Evolutionary conservation across 2,888 invertebrate species (phyloP).

Genomic region (Xestoiulus laeticollis): DNA sequence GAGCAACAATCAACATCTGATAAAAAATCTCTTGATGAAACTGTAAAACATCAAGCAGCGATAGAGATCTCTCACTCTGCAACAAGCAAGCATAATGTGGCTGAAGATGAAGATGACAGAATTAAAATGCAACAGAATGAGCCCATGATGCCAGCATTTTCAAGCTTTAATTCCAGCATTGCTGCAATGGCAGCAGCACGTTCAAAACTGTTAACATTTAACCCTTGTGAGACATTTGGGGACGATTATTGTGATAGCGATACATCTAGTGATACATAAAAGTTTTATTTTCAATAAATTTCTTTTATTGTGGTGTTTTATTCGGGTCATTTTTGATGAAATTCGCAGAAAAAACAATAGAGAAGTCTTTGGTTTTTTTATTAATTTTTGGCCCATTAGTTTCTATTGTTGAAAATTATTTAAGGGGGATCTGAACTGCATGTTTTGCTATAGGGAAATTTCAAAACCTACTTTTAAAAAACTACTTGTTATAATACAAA

Average conservation of each 20-base stretch:
- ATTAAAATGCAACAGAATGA: not conserved
- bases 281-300: not conserved
- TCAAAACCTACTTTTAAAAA: too few species aligned
- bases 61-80: not conserved
- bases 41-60: not conserved
- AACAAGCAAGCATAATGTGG: not conserved
- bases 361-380: too few species aligned
- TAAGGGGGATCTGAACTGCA: too few species aligned
- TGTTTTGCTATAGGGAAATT: too few species aligned
- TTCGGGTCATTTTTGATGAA: too few species aligned
- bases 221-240: conserved; percentile 9
- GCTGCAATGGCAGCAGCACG: conserved; percentile 6
- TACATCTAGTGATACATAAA: not conserved
- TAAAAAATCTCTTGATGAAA: not conserved
- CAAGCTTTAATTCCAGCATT: not conserved
- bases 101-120: not conserved
- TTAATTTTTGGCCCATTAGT: too few species aligned
- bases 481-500: too few species aligned
- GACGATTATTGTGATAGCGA: not conserved
- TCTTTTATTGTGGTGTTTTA: too few species aligned
- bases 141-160: not conserved
- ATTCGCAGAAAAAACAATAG: too few species aligned
- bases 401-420: too few species aligned
- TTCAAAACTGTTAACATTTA: conserved; percentile 13
- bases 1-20: not conserved